Evolutionary conservation across 2,888 invertebrate genomes (phyloP).

Genomic region (Nineta flava): DNA sequence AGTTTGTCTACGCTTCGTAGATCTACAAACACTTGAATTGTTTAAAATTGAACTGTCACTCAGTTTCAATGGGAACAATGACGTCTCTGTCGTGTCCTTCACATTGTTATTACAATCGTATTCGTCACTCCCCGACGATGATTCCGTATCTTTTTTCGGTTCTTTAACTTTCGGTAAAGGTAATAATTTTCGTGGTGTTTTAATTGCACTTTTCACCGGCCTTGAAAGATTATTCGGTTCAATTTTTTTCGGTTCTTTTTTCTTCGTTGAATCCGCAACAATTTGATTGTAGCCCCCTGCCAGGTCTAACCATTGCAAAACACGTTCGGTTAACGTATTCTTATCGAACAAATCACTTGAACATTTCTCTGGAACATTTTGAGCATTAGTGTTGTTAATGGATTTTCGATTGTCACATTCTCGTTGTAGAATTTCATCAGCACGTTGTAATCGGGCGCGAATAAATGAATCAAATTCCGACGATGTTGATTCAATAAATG

Average conservation of each 20-base stretch:
- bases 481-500: neutral
- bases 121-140: too few species aligned
- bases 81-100: too few species aligned
- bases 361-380: neutral
- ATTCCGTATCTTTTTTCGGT: too few species aligned
- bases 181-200: too few species aligned
- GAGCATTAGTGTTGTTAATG: neutral
- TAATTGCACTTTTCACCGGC: too few species aligned
- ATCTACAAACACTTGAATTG: neutral
- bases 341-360: constrained; percentile 9
- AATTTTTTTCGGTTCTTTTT: neutral
- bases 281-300: constrained; percentile 32
- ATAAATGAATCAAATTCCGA: neutral
- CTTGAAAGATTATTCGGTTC: neutral
- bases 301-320: constrained; percentile 64
- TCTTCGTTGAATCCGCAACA: neutral
- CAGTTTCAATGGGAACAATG: neutral
- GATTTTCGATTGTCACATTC: neutral
- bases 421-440: neutral
- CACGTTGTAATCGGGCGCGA: neutral
- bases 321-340: constrained; percentile 47
- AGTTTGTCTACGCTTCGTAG: neutral
- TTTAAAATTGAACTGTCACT: neutral
- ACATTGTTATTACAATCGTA: too few species aligned
- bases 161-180: too few species aligned